Base-by-base conservation (phyloP, 2,113 vertebrate species). In the Esox niger region DNA sequence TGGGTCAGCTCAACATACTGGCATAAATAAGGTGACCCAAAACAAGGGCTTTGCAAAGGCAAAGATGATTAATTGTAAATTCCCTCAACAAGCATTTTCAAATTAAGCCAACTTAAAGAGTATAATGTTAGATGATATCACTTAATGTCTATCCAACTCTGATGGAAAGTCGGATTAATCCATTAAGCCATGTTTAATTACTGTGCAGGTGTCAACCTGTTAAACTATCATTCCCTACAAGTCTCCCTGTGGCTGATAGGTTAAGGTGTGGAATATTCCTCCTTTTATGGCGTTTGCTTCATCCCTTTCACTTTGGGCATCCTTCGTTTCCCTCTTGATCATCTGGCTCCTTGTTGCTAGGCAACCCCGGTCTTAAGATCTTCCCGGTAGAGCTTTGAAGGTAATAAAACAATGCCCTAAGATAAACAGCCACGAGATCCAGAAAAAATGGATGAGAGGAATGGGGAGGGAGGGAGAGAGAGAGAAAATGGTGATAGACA, bases 371-470 rank as follows among this genome's bases (percentile, higher is more conserved):
- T 88, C 76, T 86, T 88, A 90, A 87, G 83, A 89, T 91, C 86
- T 87, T 80, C 90, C 90, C 88, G 78, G 84, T 69, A 82, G 88
- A 90, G 80, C 89, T 89, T 86, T 79, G 86, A 83, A 90, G 89
- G 89, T 88, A 91, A 92, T 92, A 91, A 92, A 92, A 91, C 88
- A 90, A 90, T 89, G 89, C 87, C 89, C 86, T 79, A 84, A 92
- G 90, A 92, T 88, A 91, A 91, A 90, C 88, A 88, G 81, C 75
- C 49, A 79, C 80, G 80, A 85, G 73, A 87, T 87, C 82, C 63
- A 71, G 78, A 81, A 78, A 87, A 79, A 74, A 83, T 77, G 81
- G 15, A 20, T n/a, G 79, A 79, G 76, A 83, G 21, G 6, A 30
- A 62, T 7, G 55, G 21, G 63, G 11, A 26, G 29, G 54, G n/a